Evolutionary conservation across 2,113 vertebrate species (phyloP).

Genomic region (Pachycephala philippinensis): DNA sequence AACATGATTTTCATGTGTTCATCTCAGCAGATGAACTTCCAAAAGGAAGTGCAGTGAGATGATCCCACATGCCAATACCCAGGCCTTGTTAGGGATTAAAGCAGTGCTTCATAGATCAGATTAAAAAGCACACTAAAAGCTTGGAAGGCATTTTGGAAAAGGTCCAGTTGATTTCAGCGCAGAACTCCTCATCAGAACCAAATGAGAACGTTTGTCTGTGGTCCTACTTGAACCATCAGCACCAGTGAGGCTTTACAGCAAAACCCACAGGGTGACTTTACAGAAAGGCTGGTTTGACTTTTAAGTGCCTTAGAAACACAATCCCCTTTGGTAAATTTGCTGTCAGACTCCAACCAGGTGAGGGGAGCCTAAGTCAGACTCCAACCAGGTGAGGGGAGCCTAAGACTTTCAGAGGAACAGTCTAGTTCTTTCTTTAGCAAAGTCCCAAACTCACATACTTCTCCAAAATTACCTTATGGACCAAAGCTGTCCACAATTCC

Average conservation of each 20-base stretch:
- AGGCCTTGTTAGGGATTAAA: not conserved
- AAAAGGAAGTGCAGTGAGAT: not conserved
- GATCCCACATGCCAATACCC: not conserved
- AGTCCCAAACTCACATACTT: not conserved
- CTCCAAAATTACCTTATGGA: not conserved
- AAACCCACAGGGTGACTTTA: not conserved
- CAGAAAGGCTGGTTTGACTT: not conserved
- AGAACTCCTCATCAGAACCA: not conserved
- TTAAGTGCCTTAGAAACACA: not conserved
- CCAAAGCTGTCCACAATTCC: not conserved
- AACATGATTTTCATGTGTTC: not conserved
- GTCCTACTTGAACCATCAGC: not conserved
- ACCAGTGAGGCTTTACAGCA: not conserved
- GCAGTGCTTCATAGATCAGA: not conserved
- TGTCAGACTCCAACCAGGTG: not conserved
- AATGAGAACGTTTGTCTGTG: not conserved
- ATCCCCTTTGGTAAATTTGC: not conserved
- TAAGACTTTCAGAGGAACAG: accelerated
- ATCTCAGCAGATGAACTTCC: not conserved
- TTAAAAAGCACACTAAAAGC: not conserved
- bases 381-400: not conserved
- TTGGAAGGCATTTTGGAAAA: not conserved
- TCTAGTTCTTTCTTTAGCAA: not conserved
- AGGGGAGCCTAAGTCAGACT: not conserved
- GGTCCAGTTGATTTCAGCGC: not conserved